phyloP scores from a whole-genome alignment of 2,888 invertebrate species.

The Oxycera nigricornis region DNA sequence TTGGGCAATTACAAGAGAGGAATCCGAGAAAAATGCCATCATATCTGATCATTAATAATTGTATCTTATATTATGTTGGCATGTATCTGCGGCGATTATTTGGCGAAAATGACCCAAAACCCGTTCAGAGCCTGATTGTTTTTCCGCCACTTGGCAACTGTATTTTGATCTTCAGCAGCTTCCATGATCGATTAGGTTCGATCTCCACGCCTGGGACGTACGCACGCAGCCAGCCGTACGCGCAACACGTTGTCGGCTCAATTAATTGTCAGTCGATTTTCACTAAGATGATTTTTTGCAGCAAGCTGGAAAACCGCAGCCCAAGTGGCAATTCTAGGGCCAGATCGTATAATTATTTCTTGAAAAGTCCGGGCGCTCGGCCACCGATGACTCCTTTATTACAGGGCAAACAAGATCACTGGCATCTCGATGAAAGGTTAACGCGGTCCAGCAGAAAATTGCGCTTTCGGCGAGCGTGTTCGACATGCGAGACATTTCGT shows the following conservation, averaged over 20 bases:
- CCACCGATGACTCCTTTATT: slow-evolving; percentile 19
- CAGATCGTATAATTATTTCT: slow-evolving; percentile 30
- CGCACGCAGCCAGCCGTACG: not conserved
- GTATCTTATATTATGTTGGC: no score
- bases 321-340: slow-evolving; percentile 13
- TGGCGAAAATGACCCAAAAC: no score
- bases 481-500: slow-evolving; percentile 29
- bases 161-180: not conserved
- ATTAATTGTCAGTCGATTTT: slow-evolving; percentile 33
- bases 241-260: not conserved
- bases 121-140: no score
- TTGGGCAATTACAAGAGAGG: no score
- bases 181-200: slow-evolving; percentile 26
- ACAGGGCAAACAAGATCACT: slow-evolving; percentile 1
- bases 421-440: not conserved
- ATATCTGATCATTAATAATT: no score
- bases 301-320: slow-evolving; percentile 4
- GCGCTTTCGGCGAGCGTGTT: slow-evolving; percentile 12
- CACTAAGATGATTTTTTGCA: slow-evolving; percentile 24
- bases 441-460: not conserved
- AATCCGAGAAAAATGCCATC: no score
- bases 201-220: not conserved
- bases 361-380: not conserved
- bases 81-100: no score
- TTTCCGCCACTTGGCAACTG: no score